Base-by-base conservation (phyloP, 2,888 invertebrate genomes). In the Bombylius major region DNA sequence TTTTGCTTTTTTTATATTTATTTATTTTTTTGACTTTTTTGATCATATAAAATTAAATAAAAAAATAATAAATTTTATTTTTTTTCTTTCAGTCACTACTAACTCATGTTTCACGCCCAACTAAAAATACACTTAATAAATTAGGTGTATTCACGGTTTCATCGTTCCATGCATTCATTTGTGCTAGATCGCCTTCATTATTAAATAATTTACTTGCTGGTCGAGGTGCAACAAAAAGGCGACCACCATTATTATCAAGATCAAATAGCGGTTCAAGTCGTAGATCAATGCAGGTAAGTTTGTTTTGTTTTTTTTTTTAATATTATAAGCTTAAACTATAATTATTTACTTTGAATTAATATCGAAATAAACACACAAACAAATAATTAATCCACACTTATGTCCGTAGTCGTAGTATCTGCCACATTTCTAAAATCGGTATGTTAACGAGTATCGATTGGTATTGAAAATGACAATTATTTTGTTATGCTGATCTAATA, bases 81-180 rank as follows among this genome's bases (percentile, higher is more conserved):
- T 55, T 58, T 56, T 70, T 70, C 63, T 80, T 79, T 5, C 85
- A 96, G 96, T 94, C 93, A 63, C 79, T 97, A 67, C 80, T 97
- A 68, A 92, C 94, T 56, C 93, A 94, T 78, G 95, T 95, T 59
- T 95, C 95, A 34, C 87, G 94, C 65, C 87, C 90, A 66, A 95
- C 96, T 64, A 97, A 97, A 79, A 87, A 88, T 69, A 93, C 91
- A 51, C 78, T 97, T 68, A 94, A 95, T 78, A 90, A 94, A 72
- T 79, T 97, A 69, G 96, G 96, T 59, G 94, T 96, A 67, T 96
- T 96, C 81, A 96, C 95, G 54, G 96, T 97, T 65, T 96, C 95
- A 57, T 95, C 95, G 63, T 94, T 97, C 79, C 96, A 97, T 76
- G 97, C 96, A 63, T 93, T 95, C 75, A 95, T 97, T 66, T 95